A percentile compares a stretch with the other conserved stretches of the same genome.
Conservation (phyloP, 2,113 vertebrate genomes). For the Benitochromis conjunctus region DNA sequence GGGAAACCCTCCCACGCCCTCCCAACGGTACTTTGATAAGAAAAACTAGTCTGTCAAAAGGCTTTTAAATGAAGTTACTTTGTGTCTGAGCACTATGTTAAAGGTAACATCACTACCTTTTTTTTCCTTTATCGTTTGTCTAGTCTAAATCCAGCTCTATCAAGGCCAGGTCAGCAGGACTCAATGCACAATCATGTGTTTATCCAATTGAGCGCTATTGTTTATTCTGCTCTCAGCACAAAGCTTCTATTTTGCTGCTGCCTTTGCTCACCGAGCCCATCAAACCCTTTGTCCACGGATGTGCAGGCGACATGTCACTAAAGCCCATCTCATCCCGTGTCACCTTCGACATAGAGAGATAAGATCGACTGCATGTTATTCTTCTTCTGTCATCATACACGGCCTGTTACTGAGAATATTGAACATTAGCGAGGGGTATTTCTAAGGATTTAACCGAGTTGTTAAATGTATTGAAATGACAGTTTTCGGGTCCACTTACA, state of each 20-base stretch:
- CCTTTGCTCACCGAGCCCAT: not conserved
- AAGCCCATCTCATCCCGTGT: slow-evolving; percentile 2
- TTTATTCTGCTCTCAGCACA: slow-evolving; percentile 39
- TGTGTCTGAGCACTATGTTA: not conserved
- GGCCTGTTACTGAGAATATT: not conserved
- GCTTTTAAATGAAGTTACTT: not conserved
- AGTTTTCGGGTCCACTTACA: not conserved
- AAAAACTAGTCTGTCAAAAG: not conserved
- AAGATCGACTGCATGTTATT: not conserved
- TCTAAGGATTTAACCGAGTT: not conserved
- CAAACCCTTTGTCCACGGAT: slow-evolving; percentile 19
- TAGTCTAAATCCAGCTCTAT: not conserved
- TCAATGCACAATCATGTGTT: not conserved
- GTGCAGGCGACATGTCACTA: not conserved
- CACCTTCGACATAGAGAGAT: not conserved
- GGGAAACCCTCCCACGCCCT: fast-evolving
- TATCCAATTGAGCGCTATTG: slow-evolving; percentile 6
- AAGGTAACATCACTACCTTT: not conserved
- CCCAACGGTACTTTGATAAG: not conserved
- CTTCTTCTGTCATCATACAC: not conserved
- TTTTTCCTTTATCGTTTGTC: not conserved
- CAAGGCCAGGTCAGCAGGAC: not conserved
- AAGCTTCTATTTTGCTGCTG: slow-evolving; percentile 23
- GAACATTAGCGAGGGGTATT: not conserved
- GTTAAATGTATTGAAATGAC: not conserved